A percentile compares a stretch with the other conserved stretches of the same genome.
phyloP scores from a whole-genome alignment of 2,888 invertebrate species.

The Ferrisia virgata region DNA sequence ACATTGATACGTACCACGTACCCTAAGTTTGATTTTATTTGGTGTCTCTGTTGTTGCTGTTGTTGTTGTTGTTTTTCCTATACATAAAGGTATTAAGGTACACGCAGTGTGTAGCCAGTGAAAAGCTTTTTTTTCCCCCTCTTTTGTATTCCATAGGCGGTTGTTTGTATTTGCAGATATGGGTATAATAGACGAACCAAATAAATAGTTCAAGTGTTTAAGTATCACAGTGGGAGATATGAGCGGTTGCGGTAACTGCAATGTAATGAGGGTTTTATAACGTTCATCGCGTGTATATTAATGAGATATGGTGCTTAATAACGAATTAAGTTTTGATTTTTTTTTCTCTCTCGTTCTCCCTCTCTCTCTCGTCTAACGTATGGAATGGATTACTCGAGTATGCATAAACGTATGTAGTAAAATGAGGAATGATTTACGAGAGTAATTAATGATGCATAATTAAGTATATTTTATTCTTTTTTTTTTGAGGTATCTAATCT shows the following conservation, averaged over 20 bases:
- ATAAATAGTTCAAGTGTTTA: not conserved
- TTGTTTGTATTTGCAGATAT: not conserved
- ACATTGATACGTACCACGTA: not conserved
- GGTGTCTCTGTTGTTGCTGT: not conserved
- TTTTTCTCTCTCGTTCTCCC: not conserved
- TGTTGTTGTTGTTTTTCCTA: not conserved
- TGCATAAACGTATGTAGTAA: too few species aligned
- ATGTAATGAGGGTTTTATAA: not conserved
- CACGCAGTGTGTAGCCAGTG: too few species aligned
- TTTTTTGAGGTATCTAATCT: too few species aligned
- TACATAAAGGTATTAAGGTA: too few species aligned
- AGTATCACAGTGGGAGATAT: not conserved
- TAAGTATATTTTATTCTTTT: too few species aligned
- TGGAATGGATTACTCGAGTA: too few species aligned
- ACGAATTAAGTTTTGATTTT: not conserved
- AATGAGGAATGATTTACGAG: too few species aligned
- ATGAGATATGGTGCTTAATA: not conserved
- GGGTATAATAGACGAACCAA: not conserved
- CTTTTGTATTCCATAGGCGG: not conserved
- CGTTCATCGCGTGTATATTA: not conserved
- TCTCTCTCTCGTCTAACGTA: not conserved
- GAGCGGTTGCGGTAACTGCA: not conserved
- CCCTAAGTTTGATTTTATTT: not conserved
- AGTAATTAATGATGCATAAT: too few species aligned
- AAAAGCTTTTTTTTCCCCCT: not conserved